Base-by-base conservation (phyloP, 2,113 vertebrate species). In the Phyllostomus discolor region DNA sequence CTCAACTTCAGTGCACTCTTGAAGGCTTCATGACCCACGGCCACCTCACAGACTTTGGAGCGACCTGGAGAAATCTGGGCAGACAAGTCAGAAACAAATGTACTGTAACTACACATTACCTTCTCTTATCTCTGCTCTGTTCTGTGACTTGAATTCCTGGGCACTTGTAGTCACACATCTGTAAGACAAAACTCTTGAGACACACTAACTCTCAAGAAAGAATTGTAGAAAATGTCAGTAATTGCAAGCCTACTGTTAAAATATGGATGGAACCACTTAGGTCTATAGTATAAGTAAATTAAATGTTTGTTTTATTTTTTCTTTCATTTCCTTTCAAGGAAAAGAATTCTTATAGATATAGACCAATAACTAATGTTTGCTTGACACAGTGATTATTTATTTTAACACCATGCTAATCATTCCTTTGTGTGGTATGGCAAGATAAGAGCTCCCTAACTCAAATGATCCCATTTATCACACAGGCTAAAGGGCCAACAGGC, bases 21-120 rank as follows among this genome's bases (percentile, higher is more conserved):
- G 2, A 83, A 85, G 28, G 0, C 14, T 64, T 26, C 38, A 10
- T 28, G 38, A 22, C 81, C 38, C 78, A 90, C 1, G 43, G 64
- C 31, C 19, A 85, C 41, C 73, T 75, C 50, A 82, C 3, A 82
- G 82, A 76, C 10, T 3, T 80, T 35, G 35, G 19, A 64, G 33
- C 4, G 9, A 79, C 11, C 20, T 16, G 46, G 1, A 80, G 15
- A 12, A 38, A 15, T 48, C 12, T 54, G 59, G 35, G 15, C 43
- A 76, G 72, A 57, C 2, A 43, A 43, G 15, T 26, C 50, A 82
- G 41, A 64, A 35, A 38, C 46, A 79, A 46, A 75, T 6, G n/a
- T 62, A 52, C 28, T 15, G 33, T 10, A 41, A 86, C 41, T 28
- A 84, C 79, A 84, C 5, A n/a, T 88, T 95, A 99, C 98, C 98